These are phyloP conservation scores for Schizaphis graminum DNA, from an alignment of 2,888 invertebrate species.

Conservation along the genomic window DNA sequence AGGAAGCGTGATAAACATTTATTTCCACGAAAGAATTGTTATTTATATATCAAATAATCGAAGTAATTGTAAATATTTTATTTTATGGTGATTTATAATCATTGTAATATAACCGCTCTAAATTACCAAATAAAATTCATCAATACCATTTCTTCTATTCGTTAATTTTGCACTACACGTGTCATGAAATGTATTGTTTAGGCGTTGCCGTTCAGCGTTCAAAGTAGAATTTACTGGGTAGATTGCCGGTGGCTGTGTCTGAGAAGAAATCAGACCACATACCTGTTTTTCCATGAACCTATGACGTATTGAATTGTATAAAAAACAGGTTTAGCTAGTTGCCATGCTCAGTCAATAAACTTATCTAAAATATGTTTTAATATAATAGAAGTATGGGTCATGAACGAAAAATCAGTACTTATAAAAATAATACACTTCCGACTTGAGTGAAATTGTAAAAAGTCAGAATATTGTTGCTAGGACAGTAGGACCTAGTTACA, in stretches of 20 bases:
- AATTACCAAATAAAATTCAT: background rate
- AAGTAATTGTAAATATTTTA: background rate
- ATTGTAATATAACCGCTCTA: background rate
- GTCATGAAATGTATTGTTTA: conserved; percentile 14
- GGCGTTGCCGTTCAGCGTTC: conserved; percentile 47
- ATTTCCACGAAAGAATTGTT: background rate
- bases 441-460: background rate
- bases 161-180: conserved; percentile 49
- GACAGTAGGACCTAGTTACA: background rate
- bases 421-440: conserved; percentile 24
- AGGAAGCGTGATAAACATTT: background rate
- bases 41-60: background rate
- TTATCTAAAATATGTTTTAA: conserved; percentile 32
- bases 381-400: conserved; percentile 48
- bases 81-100: background rate
- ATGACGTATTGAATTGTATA: conserved; percentile 50
- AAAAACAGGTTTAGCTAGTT: conserved; percentile 61
- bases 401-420: conserved; percentile 29
- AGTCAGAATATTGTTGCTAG: background rate
- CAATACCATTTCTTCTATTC: background rate
- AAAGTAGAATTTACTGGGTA: background rate
- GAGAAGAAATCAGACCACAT: conserved; percentile 63
- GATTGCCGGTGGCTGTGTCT: conserved; percentile 38
- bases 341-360: conserved; percentile 55
- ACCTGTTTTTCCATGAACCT: conserved; percentile 51